Conservation (phyloP, 2,888 invertebrate species). For the Leptinotarsa haldemani region DNA sequence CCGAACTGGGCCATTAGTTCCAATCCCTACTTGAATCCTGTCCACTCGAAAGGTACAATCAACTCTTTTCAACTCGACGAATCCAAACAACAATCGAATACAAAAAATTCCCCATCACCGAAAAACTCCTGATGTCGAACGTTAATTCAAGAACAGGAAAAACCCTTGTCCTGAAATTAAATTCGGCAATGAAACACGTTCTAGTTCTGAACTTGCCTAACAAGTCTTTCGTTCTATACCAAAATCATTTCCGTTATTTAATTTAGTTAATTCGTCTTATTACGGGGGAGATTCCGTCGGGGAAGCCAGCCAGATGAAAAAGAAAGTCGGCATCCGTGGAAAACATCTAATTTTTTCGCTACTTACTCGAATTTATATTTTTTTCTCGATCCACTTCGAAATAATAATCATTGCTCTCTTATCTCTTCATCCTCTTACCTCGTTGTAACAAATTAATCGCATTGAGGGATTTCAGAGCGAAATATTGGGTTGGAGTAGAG, state of each 20-base stretch:
- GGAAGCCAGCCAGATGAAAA: slow-evolving; percentile 8
- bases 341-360: slow-evolving; percentile 23
- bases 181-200: slow-evolving; percentile 11
- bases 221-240: slow-evolving; percentile 3
- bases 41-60: not conserved
- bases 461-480: slow-evolving; percentile 38
- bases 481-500: slow-evolving; percentile 34
- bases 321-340: slow-evolving; percentile 5
- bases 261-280: slow-evolving; percentile 17
- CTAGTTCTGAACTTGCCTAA: slow-evolving; percentile 14
- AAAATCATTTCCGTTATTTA: slow-evolving; percentile 14
- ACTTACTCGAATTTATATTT: slow-evolving; percentile 26
- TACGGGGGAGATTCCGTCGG: not conserved
- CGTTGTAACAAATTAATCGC: slow-evolving; percentile 46
- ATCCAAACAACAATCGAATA: not conserved
- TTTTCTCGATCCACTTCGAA: slow-evolving; percentile 39
- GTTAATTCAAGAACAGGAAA: not conserved
- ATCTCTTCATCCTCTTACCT: slow-evolving; percentile 43
- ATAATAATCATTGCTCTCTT: slow-evolving; percentile 43
- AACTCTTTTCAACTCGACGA: not conserved
- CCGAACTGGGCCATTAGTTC: no score
- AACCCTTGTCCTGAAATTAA: slow-evolving; percentile 8
- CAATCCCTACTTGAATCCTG: no score
- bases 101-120: not conserved
- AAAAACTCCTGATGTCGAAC: not conserved